These are phyloP conservation scores for Chrysodeixis includens DNA, from an alignment of 2,888 invertebrate genomes.

Conservation along the genomic window DNA sequence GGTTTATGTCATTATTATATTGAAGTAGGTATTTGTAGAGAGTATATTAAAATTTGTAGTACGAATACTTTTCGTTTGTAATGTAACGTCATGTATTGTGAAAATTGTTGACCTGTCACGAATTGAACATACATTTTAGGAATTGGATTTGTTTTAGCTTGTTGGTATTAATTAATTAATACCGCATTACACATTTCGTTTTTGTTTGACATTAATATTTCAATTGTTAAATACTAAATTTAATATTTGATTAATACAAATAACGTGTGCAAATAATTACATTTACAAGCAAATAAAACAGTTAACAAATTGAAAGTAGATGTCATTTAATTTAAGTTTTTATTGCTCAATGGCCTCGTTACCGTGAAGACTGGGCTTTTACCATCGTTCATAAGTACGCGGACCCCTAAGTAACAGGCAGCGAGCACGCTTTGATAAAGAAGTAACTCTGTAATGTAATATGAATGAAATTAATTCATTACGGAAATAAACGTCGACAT, in stretches of 20 bases:
- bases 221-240: too few relatives aligned
- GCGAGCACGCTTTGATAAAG: conserved; percentile 1
- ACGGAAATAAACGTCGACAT: conserved; percentile 46
- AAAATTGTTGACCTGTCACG: neutral
- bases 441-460: conserved; percentile 12
- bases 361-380: neutral
- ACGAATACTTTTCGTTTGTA: neutral
- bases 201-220: neutral
- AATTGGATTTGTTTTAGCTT: too few relatives aligned
- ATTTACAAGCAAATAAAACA: too few relatives aligned
- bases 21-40: neutral
- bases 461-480: conserved; percentile 47
- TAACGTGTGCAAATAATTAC: too few relatives aligned
- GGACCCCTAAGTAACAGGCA: neutral
- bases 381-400: neutral
- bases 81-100: neutral
- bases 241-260: too few relatives aligned
- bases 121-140: neutral
- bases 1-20: conserved; percentile 29
- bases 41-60: neutral
- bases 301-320: neutral
- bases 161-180: too few relatives aligned
- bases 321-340: neutral
- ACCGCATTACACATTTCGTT: neutral
- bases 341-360: neutral